Conservation (phyloP, 1,140 invertebrate species). For the Aradophagus sp. region DNA sequence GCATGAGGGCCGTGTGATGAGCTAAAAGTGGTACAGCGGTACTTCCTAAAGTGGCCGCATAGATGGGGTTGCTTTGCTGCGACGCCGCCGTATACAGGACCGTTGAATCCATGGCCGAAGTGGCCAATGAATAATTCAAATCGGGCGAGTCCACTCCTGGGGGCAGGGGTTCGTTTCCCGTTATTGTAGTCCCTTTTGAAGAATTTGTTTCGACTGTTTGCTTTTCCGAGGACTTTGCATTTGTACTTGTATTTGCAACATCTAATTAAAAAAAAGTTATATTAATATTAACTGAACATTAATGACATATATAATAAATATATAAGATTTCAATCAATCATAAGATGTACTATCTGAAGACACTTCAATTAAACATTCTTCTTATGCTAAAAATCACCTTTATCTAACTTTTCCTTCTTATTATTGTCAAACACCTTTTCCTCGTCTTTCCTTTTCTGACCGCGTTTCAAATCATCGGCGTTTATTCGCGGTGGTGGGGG, state of each 20-base stretch:
- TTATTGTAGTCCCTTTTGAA: conserved; percentile 46
- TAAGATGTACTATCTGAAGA: no score
- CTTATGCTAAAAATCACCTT: no score
- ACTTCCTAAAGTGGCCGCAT: conserved; percentile 66
- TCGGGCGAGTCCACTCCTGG: conserved; percentile 75
- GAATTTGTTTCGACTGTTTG: conserved; percentile 7
- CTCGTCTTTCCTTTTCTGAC: conserved; percentile 61
- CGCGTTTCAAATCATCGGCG: conserved; percentile 65
- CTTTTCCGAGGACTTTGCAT: background rate
- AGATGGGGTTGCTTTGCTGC: conserved; percentile 67
- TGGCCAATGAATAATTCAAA: conserved; percentile 61
- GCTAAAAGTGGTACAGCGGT: conserved; percentile 63
- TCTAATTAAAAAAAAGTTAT: no score
- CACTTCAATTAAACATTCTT: no score
- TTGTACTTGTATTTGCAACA: no score
- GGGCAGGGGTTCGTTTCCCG: conserved; percentile 71
- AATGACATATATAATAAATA: no score
- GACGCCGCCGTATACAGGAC: conserved; percentile 64
- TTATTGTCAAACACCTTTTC: conserved; percentile 43
- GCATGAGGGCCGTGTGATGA: conserved; percentile 69
- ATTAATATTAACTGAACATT: no score
- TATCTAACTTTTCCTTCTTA: conserved; percentile 45
- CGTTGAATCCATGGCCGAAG: conserved; percentile 56
- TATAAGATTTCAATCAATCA: no score
- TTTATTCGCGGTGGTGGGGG: conserved; percentile 69